Conservation (phyloP, 2,797 vertebrate genomes). For the Aldrovandia affinis region DNA sequence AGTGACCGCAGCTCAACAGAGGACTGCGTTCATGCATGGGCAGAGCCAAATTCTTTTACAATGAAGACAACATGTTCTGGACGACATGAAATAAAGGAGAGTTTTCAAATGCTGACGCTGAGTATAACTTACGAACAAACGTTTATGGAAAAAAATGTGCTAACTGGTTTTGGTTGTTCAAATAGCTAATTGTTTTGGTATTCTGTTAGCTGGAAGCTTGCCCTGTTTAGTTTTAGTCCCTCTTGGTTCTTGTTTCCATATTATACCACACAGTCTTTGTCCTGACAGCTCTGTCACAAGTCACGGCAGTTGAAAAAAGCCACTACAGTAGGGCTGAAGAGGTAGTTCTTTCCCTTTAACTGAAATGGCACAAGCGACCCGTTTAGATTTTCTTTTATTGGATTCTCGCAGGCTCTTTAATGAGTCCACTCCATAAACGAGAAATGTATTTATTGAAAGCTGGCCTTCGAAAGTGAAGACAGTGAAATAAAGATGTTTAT, state of each 20-base stretch:
- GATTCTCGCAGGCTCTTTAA: background rate
- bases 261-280: background rate
- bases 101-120: background rate
- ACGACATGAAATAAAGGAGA: background rate
- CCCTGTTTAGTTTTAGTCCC: background rate
- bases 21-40: background rate
- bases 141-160: background rate
- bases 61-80: background rate
- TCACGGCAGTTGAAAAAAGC: background rate
- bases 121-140: background rate
- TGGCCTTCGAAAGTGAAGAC: background rate
- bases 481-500: background rate
- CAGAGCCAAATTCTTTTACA: background rate
- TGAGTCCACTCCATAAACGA: background rate
- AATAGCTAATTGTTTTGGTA: background rate
- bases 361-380: background rate
- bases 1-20: background rate
- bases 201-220: background rate
- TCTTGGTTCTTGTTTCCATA: background rate
- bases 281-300: background rate
- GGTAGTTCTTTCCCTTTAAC: background rate
- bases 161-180: background rate
- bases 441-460: constrained; percentile 1
- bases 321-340: background rate
- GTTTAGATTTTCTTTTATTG: background rate